Evolutionary conservation across 2,888 invertebrate genomes (phyloP), one percentile per base, ranked within the genome.

Genomic region (Netelia fuscicornis): DNA sequence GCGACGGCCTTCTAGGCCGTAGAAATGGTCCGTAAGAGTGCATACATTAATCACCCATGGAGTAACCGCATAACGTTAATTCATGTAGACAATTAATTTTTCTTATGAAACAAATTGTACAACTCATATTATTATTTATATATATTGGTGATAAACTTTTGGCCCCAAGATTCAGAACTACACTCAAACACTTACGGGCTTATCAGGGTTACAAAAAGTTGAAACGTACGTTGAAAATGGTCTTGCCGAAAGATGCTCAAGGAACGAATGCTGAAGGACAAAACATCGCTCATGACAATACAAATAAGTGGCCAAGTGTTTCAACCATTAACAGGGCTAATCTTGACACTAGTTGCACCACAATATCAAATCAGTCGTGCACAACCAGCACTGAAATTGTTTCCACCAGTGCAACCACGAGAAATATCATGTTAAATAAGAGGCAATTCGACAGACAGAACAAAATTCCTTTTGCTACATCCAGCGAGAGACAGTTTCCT

Each of bases 371-470:
- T 6, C 88, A 88, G n/a, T 72, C 77, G 8, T 90, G 87, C 3
- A 83, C 75, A 23, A 65, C 84, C 8, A 88, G 85, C n/a, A 92
- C 90, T 48, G 92, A 91, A 74, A 87, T 92, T 20, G 77, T 93
- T 13, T 79, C 92, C 0, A 91, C 90, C 0, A 92, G 92, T 67
- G 83, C 79, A 2, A 91, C 92, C 75, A 83, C 92, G n/a, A 89
- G 85, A 68, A 91, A 89, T n/a, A 75, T 88, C 23, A 54, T 89
- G 20, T 23, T 65, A 2, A 58, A 64, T 25, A 86, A 83, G 37
- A 81, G 82, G n/a, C 84, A 86, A 3, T 37, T n/a, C 0, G 8
- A 2, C 2, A 42, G 37, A 8, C 11, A 3, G 5, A 23, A 70
- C 10, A 52, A 44, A 42, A 30, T 5, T 5, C 78, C 64, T 30